Evolutionary conservation across 2,113 vertebrate genomes (phyloP).

Genomic region (Hystrix cristata): DNA sequence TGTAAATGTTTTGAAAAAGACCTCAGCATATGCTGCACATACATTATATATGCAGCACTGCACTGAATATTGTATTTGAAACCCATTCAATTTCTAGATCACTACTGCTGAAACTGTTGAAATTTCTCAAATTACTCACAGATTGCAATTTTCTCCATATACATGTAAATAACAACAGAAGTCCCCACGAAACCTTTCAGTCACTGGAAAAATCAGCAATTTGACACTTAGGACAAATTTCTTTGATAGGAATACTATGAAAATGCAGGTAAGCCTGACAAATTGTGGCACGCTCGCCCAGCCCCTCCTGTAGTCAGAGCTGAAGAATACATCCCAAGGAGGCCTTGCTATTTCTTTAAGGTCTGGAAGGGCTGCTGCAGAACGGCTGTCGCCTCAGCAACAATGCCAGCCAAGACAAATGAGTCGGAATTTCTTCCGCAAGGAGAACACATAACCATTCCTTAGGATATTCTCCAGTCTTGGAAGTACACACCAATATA

Average conservation of each 20-base stretch:
- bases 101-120: constrained; percentile 82
- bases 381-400: constrained; percentile 29
- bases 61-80: constrained; percentile 85
- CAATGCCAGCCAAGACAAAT: not conserved
- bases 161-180: constrained; percentile 86
- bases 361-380: not conserved
- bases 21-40: constrained; percentile 89
- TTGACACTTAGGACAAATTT: constrained; percentile 81
- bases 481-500: not conserved
- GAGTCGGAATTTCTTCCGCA: not conserved
- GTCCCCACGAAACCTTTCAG: constrained; percentile 82
- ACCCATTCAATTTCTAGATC: constrained; percentile 84
- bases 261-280: constrained; percentile 72
- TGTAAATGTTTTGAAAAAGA: constrained; percentile 93
- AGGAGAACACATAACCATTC: not conserved
- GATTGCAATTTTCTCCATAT: constrained; percentile 86
- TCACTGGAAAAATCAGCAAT: constrained; percentile 78
- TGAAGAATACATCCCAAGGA: constrained; percentile 17
- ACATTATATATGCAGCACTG: constrained; percentile 87
- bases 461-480: not conserved
- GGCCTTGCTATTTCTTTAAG: not conserved
- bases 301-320: constrained; percentile 67
- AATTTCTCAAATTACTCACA: constrained; percentile 86
- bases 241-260: constrained; percentile 75
- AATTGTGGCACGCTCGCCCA: constrained; percentile 63